Base-by-base conservation (phyloP, 2,113 vertebrate species). In the Megatriorchis doriae region DNA sequence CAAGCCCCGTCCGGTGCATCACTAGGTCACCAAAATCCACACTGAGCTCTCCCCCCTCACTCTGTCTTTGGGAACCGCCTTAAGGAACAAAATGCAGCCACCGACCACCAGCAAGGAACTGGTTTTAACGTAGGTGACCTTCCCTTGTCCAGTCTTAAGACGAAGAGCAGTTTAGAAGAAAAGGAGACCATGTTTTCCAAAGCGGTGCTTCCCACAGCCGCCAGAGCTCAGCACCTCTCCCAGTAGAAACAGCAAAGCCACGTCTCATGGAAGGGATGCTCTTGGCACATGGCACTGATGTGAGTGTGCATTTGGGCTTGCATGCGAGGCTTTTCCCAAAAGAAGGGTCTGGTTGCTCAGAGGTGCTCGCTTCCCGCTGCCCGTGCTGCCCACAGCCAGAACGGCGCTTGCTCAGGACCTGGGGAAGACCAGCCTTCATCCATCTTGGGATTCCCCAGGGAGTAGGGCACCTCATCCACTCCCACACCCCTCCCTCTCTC, bases 351-450 rank as follows among this genome's bases (percentile, higher is more conserved):
- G 7, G 56, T 52, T 32, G 27, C 53, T 72, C 23, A 17, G 68
- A 74, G 56, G 6, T 17, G 29, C 70, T 78, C 0, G 0, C 19
- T 63, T 93, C 62, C 67, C 3, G 0, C 26, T 43, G 31, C 50
- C 36, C n/a, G 9, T 3, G 0, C 26, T 26, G 16, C 50, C 42
- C 42, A 17, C 5, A 2, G 45, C 67, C 7, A 9, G 59, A 62
- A 75, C 20, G 7, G 40, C 1, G 0, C 45, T 72, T 2, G 2
- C 52, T 83, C 67, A 50, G 65, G 38, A 91, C 47, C 32, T 47
- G 18, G 26, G 38, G 45, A 91, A 90, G 87, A 79, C 18, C 84
- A 85, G 43, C 21, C 19, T 26, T 43, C n/a, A 50, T 55, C 61
- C n/a, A 14, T 27, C 40, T 4, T 25, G 48, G n/a, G 56, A 84